A percentile compares a stretch with the other conserved stretches of the same genome.
Conservation (phyloP, 2,113 vertebrate species). For the Cololabis saira region DNA sequence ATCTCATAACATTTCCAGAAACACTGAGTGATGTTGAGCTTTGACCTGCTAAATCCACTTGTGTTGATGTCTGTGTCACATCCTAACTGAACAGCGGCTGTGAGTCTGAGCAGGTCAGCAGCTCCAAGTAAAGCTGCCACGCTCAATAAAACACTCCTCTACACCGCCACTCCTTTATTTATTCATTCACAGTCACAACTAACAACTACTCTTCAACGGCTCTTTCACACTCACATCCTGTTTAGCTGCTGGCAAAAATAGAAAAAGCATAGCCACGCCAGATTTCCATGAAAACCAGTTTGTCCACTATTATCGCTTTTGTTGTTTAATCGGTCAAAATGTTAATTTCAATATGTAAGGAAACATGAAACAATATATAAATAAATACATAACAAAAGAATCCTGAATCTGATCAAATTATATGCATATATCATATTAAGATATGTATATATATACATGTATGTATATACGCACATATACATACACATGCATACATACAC, state of each 20-base stretch:
- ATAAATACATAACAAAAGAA: too few species aligned
- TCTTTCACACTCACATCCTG: background rate
- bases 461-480: too few species aligned
- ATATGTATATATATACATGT: too few species aligned
- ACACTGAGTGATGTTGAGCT: background rate
- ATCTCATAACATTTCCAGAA: background rate
- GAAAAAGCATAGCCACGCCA: too few species aligned
- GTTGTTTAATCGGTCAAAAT: too few species aligned
- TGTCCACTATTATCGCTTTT: too few species aligned
- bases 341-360: too few species aligned
- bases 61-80: background rate
- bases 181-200: conserved; percentile 12
- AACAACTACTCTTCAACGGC: background rate
- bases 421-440: too few species aligned
- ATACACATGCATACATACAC: too few species aligned
- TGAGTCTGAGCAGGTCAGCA: conserved; percentile 19
- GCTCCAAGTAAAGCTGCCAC: background rate
- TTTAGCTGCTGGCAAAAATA: background rate
- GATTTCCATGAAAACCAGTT: background rate
- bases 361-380: too few species aligned
- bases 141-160: conserved; percentile 4
- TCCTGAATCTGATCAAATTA: too few species aligned
- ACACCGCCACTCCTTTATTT: conserved; percentile 41
- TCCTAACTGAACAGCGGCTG: background rate
- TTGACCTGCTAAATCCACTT: conserved; percentile 11